Evolutionary conservation across 2,888 invertebrate species (phyloP).

Genomic region (Malthinus flaveolus): DNA sequence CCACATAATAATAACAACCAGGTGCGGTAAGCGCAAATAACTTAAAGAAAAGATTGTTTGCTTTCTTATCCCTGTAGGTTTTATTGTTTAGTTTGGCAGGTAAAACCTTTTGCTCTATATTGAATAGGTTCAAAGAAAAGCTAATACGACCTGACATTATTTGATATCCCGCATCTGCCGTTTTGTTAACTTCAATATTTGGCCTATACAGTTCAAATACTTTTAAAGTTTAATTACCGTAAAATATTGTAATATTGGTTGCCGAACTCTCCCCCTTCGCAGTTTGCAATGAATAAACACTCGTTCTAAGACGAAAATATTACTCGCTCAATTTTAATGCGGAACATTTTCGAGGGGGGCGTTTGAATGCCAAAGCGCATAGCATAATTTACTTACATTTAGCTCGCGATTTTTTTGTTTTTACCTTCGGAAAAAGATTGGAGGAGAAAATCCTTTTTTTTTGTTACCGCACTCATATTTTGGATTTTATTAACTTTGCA

Average conservation of each 20-base stretch:
- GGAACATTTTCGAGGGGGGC: not conserved
- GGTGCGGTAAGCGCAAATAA: constrained; percentile 46
- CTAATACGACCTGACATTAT: constrained; percentile 31
- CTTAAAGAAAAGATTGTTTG: constrained; percentile 42
- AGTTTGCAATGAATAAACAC: constrained; percentile 6
- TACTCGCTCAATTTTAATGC: constrained; percentile 6
- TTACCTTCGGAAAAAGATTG: no score
- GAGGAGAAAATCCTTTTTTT: not conserved
- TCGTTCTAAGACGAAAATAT: constrained; percentile 7
- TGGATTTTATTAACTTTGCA: constrained; percentile 9
- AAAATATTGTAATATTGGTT: constrained; percentile 26
- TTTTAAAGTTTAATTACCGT: constrained; percentile 33
- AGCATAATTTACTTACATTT: not conserved
- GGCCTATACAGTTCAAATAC: constrained; percentile 25
- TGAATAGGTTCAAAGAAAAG: constrained; percentile 37
- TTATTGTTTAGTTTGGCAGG: constrained; percentile 45
- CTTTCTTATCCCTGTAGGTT: constrained; percentile 40
- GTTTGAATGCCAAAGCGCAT: not conserved
- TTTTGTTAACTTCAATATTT: constrained; percentile 32
- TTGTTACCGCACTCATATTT: constrained; percentile 4
- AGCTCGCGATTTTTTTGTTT: no score
- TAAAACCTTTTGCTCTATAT: constrained; percentile 37
- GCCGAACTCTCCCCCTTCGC: constrained; percentile 4
- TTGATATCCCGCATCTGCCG: constrained; percentile 31
- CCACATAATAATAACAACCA: constrained; percentile 31